phyloP scores from a whole-genome alignment of 2,113 vertebrate species.

The Calidris pygmaea region DNA sequence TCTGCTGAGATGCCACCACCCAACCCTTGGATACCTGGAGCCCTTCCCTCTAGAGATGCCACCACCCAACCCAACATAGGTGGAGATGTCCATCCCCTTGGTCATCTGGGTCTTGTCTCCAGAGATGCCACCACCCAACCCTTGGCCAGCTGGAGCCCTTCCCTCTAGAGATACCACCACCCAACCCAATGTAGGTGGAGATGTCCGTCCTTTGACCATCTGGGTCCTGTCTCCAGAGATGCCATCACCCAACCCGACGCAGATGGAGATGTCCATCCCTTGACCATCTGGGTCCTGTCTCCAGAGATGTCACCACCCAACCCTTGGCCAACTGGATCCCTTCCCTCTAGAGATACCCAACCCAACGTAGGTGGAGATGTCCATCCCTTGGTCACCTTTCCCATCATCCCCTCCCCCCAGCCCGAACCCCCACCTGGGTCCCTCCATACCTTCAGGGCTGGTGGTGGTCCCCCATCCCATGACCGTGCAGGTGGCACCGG shows the following conservation, averaged over 20 bases:
- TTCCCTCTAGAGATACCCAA: neutral
- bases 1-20: too few relatives aligned
- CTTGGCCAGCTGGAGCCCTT: too few relatives aligned
- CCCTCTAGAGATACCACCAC: neutral
- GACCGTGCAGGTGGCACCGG: neutral
- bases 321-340: too few relatives aligned
- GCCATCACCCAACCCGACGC: neutral
- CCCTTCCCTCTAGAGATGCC: too few relatives aligned
- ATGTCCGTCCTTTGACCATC: neutral
- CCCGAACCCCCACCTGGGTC: fast-evolving
- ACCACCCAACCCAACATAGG: too few relatives aligned
- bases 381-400: neutral
- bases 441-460: neutral
- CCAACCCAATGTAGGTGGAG: neutral
- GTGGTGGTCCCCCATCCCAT: neutral
- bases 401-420: neutral
- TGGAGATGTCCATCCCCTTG: too few relatives aligned
- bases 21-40: too few relatives aligned
- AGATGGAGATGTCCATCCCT: too few relatives aligned
- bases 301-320: neutral
- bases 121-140: too few relatives aligned
- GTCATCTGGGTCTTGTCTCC: too few relatives aligned
- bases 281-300: neutral
- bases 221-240: too few relatives aligned
- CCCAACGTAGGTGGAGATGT: fast-evolving